Base-by-base conservation (phyloP, 2,797 vertebrate genomes). In the Salarias fasciatus region DNA sequence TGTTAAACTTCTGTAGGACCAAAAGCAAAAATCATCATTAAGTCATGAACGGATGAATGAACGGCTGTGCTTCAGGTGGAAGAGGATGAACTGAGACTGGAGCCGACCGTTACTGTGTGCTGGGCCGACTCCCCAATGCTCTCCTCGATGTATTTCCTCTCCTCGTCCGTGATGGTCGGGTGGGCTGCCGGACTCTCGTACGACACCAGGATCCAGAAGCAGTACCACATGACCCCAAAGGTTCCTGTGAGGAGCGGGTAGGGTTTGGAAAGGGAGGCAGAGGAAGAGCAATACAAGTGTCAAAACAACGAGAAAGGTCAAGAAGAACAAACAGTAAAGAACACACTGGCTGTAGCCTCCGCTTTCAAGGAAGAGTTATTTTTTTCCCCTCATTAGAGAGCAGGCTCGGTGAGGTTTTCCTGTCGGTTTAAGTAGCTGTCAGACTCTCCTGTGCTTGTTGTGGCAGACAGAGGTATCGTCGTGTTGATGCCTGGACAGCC, bases 181-280 rank as follows among this genome's bases (percentile, higher is more conserved):
- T 97, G 96, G 57, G 91, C 85, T 1, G 95, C 96, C 0, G 96
- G 96, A 75, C 95, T 97, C 83, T 97, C 94, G 0, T 96, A 98
- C 1, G 96, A 96, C 67, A 98, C 95, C 68, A 97, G 79, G 70
- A 96, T 80, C 96, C 96, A 98, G 78, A 98, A 98, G 33, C 95
- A 66, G 80, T 96, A 97, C 96, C 96, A 97, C 67, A 93, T 85
- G 58, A 97, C 53, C 28, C 96, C 96, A 74, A 97, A 97, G 59
- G 55, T 95, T 68, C 96, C 96, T 97, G 81, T n/a, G 1, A 18
- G 11, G 18, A 11, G 38, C 10, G 29, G 50, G 9, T n/a, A n/a
- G n/a, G n/a, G n/a, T n/a, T n/a, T n/a, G n/a, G 33, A 35, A 9
- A 38, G 18, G 7, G 44, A 18, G 6, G 12, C 30, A 46, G 8